A percentile compares a stretch with the other conserved stretches of the same genome.
phyloP scores from a whole-genome alignment of 2,888 invertebrate genomes.

The Ephialtes manifestator region DNA sequence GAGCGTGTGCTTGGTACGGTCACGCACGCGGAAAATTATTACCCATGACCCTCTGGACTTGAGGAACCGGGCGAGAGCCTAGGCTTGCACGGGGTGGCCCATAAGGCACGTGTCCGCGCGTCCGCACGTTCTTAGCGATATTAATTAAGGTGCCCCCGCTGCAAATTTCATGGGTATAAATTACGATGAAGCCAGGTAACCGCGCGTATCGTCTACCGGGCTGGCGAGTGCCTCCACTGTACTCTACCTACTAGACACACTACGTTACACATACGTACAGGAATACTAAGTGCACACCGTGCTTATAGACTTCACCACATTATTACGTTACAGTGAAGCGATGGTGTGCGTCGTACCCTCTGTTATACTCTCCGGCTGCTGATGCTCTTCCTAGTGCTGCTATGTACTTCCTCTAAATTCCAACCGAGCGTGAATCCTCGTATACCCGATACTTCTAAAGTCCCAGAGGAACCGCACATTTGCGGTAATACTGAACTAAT shows the following conservation, averaged over 20 bases:
- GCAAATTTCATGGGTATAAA: conserved; percentile 72
- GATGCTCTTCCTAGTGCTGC: background rate
- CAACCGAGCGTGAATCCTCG: conserved; percentile 22
- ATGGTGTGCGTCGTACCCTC: conserved; percentile 3
- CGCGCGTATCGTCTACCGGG: conserved; percentile 67
- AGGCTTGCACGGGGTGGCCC: conserved; percentile 15
- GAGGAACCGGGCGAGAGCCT: conserved; percentile 3
- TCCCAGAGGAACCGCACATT: no score
- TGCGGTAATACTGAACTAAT: no score
- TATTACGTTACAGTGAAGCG: conserved; percentile 37
- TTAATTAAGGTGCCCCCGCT: conserved; percentile 71
- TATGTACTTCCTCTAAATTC: conserved; percentile 28
- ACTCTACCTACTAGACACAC: background rate
- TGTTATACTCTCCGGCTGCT: conserved; percentile 12
- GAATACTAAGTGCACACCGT: conserved; percentile 15
- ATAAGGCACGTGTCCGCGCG: conserved; percentile 72
- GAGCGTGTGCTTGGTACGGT: conserved; percentile 56
- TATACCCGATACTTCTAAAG: conserved; percentile 3
- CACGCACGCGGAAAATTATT: conserved; percentile 73
- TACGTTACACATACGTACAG: background rate
- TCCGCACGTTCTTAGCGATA: conserved; percentile 69
- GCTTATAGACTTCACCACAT: conserved; percentile 26
- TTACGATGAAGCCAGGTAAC: conserved; percentile 69
- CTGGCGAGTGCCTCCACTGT: conserved; percentile 47
- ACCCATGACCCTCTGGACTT: conserved; percentile 58